Evolutionary conservation across 2,888 invertebrate genomes (phyloP).

Genomic region (Hemistola chrysoprasaria): DNA sequence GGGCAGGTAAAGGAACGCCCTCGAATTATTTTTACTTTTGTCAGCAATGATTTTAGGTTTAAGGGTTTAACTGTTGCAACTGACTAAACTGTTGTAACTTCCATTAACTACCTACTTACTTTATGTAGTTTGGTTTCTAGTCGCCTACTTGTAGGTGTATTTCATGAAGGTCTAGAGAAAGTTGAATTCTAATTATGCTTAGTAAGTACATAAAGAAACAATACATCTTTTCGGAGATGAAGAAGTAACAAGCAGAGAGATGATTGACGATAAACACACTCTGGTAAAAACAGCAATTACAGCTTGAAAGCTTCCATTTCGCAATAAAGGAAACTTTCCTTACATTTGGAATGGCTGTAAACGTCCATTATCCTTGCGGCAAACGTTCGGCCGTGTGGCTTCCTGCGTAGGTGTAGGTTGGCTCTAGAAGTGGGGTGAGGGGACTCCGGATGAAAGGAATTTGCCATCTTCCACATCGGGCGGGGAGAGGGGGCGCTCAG

Average conservation of each 20-base stretch:
- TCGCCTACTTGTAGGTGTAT: too few relatives aligned
- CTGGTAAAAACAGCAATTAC: slow-evolving; percentile 5
- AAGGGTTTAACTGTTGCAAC: too few relatives aligned
- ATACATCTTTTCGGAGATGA: too few relatives aligned
- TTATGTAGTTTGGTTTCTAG: too few relatives aligned
- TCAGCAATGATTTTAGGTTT: slow-evolving; percentile 8
- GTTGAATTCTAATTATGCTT: too few relatives aligned
- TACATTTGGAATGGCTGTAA: slow-evolving; percentile 26
- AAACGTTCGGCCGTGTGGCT: slow-evolving; percentile 17
- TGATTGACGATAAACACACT: slow-evolving; percentile 2
- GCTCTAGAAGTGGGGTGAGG: slow-evolving; percentile 28
- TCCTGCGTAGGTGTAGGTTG: slow-evolving; percentile 29
- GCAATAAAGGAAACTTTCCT: slow-evolving; percentile 12
- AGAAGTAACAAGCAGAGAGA: neutral
- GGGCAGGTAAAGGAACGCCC: slow-evolving; percentile 43
- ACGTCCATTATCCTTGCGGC: slow-evolving; percentile 30
- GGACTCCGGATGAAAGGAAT: slow-evolving; percentile 39
- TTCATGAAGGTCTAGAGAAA: too few relatives aligned
- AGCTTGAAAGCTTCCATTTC: slow-evolving; percentile 4
- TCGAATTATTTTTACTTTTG: slow-evolving; percentile 17
- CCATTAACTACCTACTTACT: too few relatives aligned
- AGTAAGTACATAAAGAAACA: too few relatives aligned
- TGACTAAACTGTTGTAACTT: too few relatives aligned
- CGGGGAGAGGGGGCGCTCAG: slow-evolving; percentile 35
- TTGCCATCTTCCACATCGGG: slow-evolving; percentile 36